These are phyloP conservation scores for Stenodema calcarata DNA, from an alignment of 2,888 invertebrate species.

Conservation along the genomic window DNA sequence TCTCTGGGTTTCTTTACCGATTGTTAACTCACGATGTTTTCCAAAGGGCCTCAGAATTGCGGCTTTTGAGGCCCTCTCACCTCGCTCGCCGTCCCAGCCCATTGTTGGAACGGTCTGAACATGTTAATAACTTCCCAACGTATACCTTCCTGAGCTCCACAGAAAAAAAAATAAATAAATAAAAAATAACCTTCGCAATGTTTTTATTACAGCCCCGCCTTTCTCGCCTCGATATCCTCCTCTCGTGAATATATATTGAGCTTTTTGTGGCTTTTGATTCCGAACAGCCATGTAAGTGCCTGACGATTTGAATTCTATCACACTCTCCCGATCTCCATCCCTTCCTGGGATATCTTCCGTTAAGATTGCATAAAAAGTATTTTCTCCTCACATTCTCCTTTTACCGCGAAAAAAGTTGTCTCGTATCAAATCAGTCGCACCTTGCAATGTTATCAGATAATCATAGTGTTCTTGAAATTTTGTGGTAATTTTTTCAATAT, in stretches of 20 bases:
- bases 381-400: not conserved
- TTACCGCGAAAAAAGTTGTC: not conserved
- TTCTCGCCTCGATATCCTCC: not conserved
- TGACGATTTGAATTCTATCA: not conserved
- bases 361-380: not conserved
- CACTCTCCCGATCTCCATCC: not conserved
- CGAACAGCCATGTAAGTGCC: not conserved
- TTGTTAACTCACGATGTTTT: not conserved
- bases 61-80: not conserved
- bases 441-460: not conserved
- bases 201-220: not conserved
- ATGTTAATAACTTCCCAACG: not conserved
- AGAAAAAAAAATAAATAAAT: too few species aligned
- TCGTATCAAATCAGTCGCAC: not conserved
- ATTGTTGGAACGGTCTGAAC: not conserved
- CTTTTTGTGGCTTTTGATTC: constrained; percentile 2
- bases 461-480: too few species aligned
- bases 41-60: not conserved
- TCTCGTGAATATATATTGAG: not conserved
- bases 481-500: too few species aligned
- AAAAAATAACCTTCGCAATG: not conserved
- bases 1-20: not conserved
- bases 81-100: not conserved
- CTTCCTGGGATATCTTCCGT: not conserved
- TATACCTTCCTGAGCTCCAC: not conserved